Percentiles rank a stretch among this genome's conserved stretches.
phyloP scores from a whole-genome alignment of 2,888 invertebrate genomes.

The Acleris sparsana region DNA sequence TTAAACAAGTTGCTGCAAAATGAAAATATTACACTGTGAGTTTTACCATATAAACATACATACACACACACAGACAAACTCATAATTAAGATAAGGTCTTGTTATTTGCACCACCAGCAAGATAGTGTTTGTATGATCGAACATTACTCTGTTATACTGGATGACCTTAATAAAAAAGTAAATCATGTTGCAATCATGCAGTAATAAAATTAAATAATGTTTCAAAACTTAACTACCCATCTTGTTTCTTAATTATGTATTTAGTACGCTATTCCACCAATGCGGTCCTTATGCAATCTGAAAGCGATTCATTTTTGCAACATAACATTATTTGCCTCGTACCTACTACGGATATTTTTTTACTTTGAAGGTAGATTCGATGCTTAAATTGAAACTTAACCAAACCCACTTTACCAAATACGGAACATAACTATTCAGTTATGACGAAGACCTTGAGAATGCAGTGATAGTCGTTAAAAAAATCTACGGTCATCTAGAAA shows the following conservation, averaged over 20 bases:
- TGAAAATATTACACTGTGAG: too few relatives aligned
- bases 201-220: slow-evolving; percentile 12
- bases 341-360: not conserved
- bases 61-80: too few relatives aligned
- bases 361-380: slow-evolving; percentile 15
- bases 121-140: not conserved
- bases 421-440: not conserved
- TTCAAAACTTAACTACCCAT: slow-evolving; percentile 5
- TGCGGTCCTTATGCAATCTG: slow-evolving; percentile 26
- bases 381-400: not conserved
- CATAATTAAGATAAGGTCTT: not conserved
- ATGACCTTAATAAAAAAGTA: not conserved
- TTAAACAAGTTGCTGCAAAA: too few relatives aligned
- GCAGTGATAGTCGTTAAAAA: slow-evolving; percentile 33
- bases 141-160: not conserved
- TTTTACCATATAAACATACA: too few relatives aligned
- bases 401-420: not conserved
- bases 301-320: slow-evolving; percentile 28
- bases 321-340: not conserved
- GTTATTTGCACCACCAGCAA: slow-evolving; percentile 1
- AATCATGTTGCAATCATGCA: not conserved
- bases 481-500: slow-evolving; percentile 35
- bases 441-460: not conserved
- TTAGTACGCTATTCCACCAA: slow-evolving; percentile 2
- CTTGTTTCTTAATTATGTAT: slow-evolving; percentile 8